Base-by-base conservation (phyloP, 2,888 invertebrate species). In the Lepidocyrtoides sp. region DNA sequence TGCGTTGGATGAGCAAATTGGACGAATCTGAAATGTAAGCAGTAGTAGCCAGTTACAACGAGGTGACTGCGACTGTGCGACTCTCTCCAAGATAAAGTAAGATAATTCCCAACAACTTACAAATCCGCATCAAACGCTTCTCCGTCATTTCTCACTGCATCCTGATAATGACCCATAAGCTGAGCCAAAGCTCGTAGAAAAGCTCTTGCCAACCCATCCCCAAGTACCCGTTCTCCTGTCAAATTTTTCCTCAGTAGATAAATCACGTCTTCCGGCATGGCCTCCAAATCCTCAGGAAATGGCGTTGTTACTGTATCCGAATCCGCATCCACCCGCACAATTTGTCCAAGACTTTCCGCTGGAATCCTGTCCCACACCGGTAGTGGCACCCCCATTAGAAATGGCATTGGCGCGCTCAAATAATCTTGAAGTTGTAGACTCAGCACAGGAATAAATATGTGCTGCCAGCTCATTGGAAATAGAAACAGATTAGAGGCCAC, bases 401-500 rank as follows among this genome's bases (percentile, higher is more conserved):
- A 99, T 72, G 99, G 99, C 99, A 99, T 99, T 0, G 99, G 99
- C 14, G 99, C 99, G 94, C 97, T 96, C 93, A 98, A 96, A 95
- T 98, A 98, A 95, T 99, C 99, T 93, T 98, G 97, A 92, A 99
- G 96, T 95, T 97, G 97, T 95, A 97, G 96, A 26, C 99, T 99
- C 94, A 99, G 96, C 94, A 99, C 97, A 83, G 99, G 99, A 95
- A 99, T 99, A 95, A 98, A 99, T 95, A 99, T 98, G 95, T 99
- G 99, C 95, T 99, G 99, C 99, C 99, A 99, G 94, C 97, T 97
- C 99, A 99, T 99, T 0, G 99, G 99, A 95, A 99, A 99, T 60
- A 99, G 97, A 72, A 99, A 97, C 92, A 98, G 97, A 95, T 98
- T 98, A 20, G 99, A 98, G 14, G 99, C 99, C 95, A 99, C 98